Evolutionary conservation across 2,797 vertebrate genomes (phyloP).

Genomic region (Notolabrus celidotus): DNA sequence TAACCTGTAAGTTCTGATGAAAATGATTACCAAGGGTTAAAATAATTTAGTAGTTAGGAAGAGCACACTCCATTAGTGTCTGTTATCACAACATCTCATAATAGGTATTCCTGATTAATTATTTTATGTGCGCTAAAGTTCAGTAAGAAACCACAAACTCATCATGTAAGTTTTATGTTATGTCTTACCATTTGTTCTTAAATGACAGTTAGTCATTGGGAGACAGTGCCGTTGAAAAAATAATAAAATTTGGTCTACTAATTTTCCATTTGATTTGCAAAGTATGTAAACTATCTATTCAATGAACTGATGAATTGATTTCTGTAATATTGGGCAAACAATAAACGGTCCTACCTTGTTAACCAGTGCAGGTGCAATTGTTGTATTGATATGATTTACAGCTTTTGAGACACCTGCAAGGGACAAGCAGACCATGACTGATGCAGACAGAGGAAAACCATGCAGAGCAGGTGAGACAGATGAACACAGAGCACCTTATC

Average conservation of each 20-base stretch:
- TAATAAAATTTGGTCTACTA: not conserved
- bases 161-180: not conserved
- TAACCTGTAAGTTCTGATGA: not conserved
- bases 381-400: slow-evolving; percentile 99
- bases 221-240: not conserved
- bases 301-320: not conserved
- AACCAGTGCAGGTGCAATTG: slow-evolving; percentile 98
- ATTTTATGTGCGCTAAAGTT: not conserved
- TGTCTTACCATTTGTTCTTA: slow-evolving; percentile 8
- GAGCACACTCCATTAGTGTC: slow-evolving; percentile 37
- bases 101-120: not conserved
- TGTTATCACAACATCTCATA: slow-evolving; percentile 26
- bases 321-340: slow-evolving; percentile 78
- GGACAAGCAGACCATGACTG: slow-evolving; percentile 96
- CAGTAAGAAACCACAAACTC: slow-evolving; percentile 7
- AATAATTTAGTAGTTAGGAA: slow-evolving; percentile 35
- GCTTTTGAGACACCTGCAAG: slow-evolving; percentile 99
- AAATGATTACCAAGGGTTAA: not conserved
- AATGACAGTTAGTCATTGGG: slow-evolving; percentile 1
- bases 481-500: slow-evolving; percentile 69
- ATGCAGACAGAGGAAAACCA: slow-evolving; percentile 75
- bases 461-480: slow-evolving; percentile 86
- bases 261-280: not conserved
- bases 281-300: not conserved
- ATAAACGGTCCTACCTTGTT: slow-evolving; percentile 95